Conservation (phyloP, 2,888 invertebrate genomes). For the Dicyrtoma fusca region DNA sequence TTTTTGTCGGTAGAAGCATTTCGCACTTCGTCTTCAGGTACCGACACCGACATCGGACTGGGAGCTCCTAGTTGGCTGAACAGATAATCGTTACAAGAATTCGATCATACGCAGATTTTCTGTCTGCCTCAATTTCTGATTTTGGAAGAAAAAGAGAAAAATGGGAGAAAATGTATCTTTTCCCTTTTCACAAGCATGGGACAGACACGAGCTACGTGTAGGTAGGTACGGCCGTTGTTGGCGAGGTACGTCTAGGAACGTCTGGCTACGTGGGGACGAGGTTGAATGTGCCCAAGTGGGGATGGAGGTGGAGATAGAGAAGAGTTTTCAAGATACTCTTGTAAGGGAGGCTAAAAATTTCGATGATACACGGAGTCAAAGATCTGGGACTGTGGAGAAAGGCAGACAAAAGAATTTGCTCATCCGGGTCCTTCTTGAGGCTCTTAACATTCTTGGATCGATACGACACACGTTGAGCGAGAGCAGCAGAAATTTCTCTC, state of each 20-base stretch:
- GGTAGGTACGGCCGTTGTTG: no score
- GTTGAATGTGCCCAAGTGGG: background rate
- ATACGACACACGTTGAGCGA: constrained; percentile 35
- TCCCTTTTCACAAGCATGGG: background rate
- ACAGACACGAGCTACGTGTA: background rate
- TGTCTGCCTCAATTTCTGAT: constrained; percentile 4
- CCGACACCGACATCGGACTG: no score
- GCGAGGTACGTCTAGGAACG: no score
- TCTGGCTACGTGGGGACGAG: background rate
- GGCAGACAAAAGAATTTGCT: constrained; percentile 40
- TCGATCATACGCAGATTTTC: constrained; percentile 7
- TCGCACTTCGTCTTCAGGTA: no score
- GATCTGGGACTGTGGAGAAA: constrained; percentile 31
- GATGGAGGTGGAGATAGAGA: background rate
- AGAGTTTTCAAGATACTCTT: constrained; percentile 12
- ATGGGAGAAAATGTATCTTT: background rate
- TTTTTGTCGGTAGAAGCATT: no score
- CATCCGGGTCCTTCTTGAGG: constrained; percentile 34
- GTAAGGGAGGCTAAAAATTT: constrained; percentile 25
- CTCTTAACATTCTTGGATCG: constrained; percentile 36
- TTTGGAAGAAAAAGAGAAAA: background rate
- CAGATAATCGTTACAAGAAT: constrained; percentile 4
- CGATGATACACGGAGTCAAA: constrained; percentile 36
- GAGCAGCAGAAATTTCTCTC: constrained; percentile 24
- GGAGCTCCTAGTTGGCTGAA: no score